phyloP scores from a whole-genome alignment of 1,140 invertebrate species.

The Cecropterus lyciades region DNA sequence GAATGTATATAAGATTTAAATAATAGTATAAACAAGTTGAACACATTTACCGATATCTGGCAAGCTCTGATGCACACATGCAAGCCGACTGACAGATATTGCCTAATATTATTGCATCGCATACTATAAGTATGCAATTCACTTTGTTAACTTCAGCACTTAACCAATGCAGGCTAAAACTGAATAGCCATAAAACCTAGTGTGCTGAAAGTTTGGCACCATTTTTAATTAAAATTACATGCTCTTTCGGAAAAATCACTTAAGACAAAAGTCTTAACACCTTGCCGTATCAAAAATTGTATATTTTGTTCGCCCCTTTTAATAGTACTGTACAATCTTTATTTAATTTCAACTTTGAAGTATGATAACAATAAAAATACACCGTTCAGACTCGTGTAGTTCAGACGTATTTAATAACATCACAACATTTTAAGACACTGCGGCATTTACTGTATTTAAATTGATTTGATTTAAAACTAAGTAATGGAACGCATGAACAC shows the following conservation, averaged over 20 bases:
- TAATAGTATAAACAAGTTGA: too few relatives aligned
- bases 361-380: conserved; percentile 29
- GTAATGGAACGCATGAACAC: conserved; percentile 16
- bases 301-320: conserved; percentile 28
- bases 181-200: conserved; percentile 19
- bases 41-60: not conserved
- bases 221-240: conserved; percentile 25
- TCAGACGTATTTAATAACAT: conserved; percentile 18
- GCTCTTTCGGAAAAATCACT: conserved; percentile 21
- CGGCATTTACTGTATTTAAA: conserved; percentile 17
- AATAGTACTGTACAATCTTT: conserved; percentile 29
- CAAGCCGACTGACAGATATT: conserved; percentile 14
- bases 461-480: conserved; percentile 13
- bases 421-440: conserved; percentile 34
- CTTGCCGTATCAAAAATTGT: conserved; percentile 34
- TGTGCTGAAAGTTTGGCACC: conserved; percentile 31
- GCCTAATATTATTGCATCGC: conserved; percentile 6
- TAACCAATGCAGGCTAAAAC: conserved; percentile 3
- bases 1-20: not conserved
- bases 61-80: not conserved
- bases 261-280: conserved; percentile 30
- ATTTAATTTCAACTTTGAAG: conserved; percentile 28
- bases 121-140: conserved; percentile 15
- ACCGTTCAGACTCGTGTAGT: conserved; percentile 22
- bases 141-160: conserved; percentile 12